Conservation (phyloP, 2,797 vertebrate species). For the Melanotaenia trifasciata region DNA sequence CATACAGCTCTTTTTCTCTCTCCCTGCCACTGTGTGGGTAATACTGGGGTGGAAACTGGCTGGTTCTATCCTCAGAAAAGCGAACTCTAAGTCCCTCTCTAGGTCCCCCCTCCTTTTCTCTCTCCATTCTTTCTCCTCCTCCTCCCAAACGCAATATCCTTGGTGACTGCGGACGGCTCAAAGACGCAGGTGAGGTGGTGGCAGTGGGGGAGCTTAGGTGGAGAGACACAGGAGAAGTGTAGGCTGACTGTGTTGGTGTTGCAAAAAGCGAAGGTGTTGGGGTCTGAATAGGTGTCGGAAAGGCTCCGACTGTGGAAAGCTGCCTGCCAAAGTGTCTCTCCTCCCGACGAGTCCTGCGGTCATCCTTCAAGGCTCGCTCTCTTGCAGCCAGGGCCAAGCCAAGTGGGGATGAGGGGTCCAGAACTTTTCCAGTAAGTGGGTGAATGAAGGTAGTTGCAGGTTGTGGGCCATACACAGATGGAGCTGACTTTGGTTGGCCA, state of each 20-base stretch:
- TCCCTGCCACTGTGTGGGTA: conserved; percentile 73
- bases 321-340: conserved; percentile 86
- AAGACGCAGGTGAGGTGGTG: conserved; percentile 76
- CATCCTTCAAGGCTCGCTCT: conserved; percentile 91
- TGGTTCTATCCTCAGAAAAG: conserved; percentile 81
- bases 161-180: conserved; percentile 83
- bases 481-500: conserved; percentile 81
- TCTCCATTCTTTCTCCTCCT: conserved; percentile 68
- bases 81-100: conserved; percentile 83
- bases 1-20: conserved; percentile 80
- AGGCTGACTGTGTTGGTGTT: conserved; percentile 77
- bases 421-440: conserved; percentile 92
- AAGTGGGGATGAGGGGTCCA: conserved; percentile 91
- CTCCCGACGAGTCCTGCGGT: conserved; percentile 82
- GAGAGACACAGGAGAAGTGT: conserved; percentile 80
- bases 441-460: conserved; percentile 89
- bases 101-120: conserved; percentile 69
- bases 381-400: conserved; percentile 91
- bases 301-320: conserved; percentile 80
- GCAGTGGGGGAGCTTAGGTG: conserved; percentile 77
- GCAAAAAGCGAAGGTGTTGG: conserved; percentile 81
- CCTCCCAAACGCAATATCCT: conserved; percentile 79
- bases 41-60: conserved; percentile 74
- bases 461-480: conserved; percentile 77
- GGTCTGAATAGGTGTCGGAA: conserved; percentile 76